phyloP scores from a whole-genome alignment of 2,113 vertebrate genomes.

The Eolophus roseicapilla region DNA sequence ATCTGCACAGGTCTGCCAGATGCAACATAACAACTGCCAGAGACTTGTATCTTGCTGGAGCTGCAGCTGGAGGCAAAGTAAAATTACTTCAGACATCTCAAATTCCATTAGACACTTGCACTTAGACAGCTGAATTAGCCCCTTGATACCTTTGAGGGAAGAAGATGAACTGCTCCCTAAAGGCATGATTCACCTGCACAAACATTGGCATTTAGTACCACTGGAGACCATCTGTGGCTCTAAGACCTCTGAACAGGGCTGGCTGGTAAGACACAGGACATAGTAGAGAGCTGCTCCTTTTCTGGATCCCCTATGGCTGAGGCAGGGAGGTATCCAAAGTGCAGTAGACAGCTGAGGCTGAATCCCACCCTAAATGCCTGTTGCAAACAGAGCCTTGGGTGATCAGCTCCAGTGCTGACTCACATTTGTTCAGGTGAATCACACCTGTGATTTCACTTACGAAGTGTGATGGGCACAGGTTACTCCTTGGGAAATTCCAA shows the following conservation, averaged over 20 bases:
- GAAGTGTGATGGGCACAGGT: not conserved
- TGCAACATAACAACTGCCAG: not conserved
- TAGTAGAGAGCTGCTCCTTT: not conserved
- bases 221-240: not conserved
- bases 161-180: not conserved
- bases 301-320: not conserved
- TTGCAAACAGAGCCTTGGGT: too few relatives aligned
- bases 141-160: not conserved
- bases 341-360: rapidly evolving
- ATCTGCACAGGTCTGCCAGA: not conserved
- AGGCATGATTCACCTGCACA: not conserved
- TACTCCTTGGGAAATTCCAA: not conserved
- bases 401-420: too few relatives aligned
- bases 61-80: not conserved
- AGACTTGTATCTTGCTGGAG: not conserved
- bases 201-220: not conserved
- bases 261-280: not conserved
- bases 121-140: not conserved
- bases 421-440: rapidly evolving
- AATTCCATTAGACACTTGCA: not conserved
- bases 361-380: not conserved
- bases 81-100: not conserved
- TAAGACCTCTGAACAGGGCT: not conserved
- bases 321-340: not conserved
- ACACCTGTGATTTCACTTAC: not conserved